Evolutionary conservation across 1,140 invertebrate species (phyloP).

Genomic region (Battus philenor): DNA sequence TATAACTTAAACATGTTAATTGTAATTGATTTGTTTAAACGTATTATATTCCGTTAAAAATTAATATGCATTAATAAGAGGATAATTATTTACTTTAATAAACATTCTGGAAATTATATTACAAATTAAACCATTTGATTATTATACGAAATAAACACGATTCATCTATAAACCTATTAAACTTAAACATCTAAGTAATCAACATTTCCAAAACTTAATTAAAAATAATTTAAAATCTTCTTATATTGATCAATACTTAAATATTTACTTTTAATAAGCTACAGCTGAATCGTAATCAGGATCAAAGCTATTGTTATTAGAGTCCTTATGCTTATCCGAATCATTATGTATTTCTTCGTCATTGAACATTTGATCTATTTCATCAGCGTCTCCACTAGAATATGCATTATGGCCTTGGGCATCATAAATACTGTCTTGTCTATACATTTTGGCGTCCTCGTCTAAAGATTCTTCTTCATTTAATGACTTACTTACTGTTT

Average conservation of each 20-base stretch:
- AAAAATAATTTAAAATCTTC: not conserved
- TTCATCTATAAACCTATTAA: no score
- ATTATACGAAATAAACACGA: no score
- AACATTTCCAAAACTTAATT: no score
- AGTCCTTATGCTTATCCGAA: conserved; percentile 29
- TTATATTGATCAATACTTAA: not conserved
- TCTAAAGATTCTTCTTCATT: conserved; percentile 17
- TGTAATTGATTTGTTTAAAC: no score
- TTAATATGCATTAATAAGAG: no score
- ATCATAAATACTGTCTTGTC: conserved; percentile 32
- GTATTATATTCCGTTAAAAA: no score
- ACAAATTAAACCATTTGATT: no score
- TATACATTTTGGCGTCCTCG: conserved; percentile 29
- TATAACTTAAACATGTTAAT: no score
- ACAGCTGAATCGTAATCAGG: conserved; percentile 38
- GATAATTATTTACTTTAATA: no score
- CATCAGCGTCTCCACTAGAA: conserved; percentile 26
- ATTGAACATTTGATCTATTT: conserved; percentile 33
- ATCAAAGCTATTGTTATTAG: conserved; percentile 51
- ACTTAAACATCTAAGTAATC: no score
- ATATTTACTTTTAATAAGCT: conserved; percentile 31
- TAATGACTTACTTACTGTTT: conserved; percentile 9
- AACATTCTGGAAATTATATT: no score
- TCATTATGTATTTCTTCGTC: conserved; percentile 34
- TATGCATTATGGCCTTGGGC: conserved; percentile 26